phyloP scores from a whole-genome alignment of 2,113 vertebrate genomes.

The Pholis gunnellus region DNA sequence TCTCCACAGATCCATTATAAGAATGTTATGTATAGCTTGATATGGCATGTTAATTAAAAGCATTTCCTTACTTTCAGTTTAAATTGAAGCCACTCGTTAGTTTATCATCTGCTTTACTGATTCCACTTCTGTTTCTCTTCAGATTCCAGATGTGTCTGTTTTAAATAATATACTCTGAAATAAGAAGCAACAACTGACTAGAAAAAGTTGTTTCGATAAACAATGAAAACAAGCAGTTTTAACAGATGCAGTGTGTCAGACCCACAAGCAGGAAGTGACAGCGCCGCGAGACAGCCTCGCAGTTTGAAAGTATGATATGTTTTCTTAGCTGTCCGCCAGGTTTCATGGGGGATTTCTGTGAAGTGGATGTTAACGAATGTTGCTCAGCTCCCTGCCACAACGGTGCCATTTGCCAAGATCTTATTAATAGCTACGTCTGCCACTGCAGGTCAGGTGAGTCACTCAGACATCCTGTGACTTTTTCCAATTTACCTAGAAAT shows the following conservation, averaged over 20 bases:
- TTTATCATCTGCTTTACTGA: not conserved
- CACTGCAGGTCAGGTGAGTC: conserved; percentile 87
- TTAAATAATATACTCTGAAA: conserved; percentile 10
- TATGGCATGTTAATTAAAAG: not conserved
- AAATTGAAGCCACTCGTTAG: not conserved
- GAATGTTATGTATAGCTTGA: not conserved
- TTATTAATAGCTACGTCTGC: conserved; percentile 87
- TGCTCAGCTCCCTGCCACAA: conserved; percentile 88
- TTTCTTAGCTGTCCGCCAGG: conserved; percentile 83
- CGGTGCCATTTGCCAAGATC: conserved; percentile 86
- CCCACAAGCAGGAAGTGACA: conserved; percentile 43
- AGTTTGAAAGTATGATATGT: conserved; percentile 54
- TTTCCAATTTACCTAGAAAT: conserved; percentile 52
- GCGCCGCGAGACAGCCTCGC: conserved; percentile 35
- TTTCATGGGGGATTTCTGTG: conserved; percentile 84
- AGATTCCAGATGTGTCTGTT: not conserved
- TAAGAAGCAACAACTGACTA: conserved; percentile 8
- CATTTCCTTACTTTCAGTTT: not conserved
- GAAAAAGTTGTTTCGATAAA: conserved; percentile 30
- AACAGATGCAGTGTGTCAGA: conserved; percentile 24
- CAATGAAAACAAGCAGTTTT: conserved; percentile 38
- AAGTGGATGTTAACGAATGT: conserved; percentile 88
- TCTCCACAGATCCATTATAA: not conserved
- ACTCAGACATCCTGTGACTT: conserved; percentile 60
- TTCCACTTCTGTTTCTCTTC: conserved; percentile 6